Percentiles rank a stretch among this genome's conserved stretches.
Evolutionary conservation across 2,888 invertebrate genomes (phyloP).

Genomic region (Amiota communis): DNA sequence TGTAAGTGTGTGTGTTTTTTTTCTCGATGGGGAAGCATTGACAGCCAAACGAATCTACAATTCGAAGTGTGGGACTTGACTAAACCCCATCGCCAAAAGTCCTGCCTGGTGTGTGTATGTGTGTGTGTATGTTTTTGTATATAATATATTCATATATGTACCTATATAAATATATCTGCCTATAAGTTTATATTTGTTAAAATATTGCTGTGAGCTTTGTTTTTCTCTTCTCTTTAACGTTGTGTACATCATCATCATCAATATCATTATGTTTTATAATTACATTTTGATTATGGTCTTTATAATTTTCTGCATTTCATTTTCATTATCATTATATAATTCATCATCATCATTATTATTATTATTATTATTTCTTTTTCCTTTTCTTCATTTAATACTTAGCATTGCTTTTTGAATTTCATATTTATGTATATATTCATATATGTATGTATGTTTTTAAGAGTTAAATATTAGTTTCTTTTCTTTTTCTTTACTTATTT

Average conservation of each 20-base stretch:
- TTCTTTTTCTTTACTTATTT: constrained; percentile 24
- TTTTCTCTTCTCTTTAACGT: constrained; percentile 37
- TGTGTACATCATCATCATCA: too few species aligned
- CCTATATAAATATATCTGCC: constrained; percentile 22
- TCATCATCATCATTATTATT: too few species aligned
- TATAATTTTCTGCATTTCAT: constrained; percentile 29
- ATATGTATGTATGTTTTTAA: too few species aligned
- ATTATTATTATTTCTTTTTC: too few species aligned
- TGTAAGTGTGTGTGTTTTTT: too few species aligned
- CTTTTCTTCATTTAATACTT: constrained; percentile 62
- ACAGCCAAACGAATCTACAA: too few species aligned
- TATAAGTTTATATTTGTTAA: constrained; percentile 5
- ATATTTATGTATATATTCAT: too few species aligned
- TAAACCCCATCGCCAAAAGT: too few species aligned
- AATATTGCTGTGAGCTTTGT: constrained; percentile 60
- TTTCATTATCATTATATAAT: too few species aligned
- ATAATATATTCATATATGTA: background rate
- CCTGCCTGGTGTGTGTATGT: background rate
- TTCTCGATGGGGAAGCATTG: too few species aligned
- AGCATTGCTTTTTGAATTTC: constrained; percentile 62
- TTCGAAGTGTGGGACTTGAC: too few species aligned
- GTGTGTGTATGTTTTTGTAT: constrained; percentile 9
- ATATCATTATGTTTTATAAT: background rate
- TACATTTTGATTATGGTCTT: constrained; percentile 30
- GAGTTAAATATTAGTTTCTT: constrained; percentile 11